phyloP scores from a whole-genome alignment of 2,797 vertebrate species.

The Chloroceryle amazona region DNA sequence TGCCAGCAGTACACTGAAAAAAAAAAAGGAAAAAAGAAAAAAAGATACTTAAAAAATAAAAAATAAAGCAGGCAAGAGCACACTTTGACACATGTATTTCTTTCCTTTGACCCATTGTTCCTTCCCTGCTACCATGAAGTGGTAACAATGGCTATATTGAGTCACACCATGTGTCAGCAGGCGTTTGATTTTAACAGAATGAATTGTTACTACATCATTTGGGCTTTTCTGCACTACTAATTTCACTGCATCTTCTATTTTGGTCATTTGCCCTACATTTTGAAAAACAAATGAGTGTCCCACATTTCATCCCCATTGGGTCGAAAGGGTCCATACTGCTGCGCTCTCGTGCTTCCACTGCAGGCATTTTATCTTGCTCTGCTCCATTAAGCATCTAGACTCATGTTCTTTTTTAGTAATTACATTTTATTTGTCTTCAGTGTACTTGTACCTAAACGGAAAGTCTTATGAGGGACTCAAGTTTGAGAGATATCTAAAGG shows the following conservation, averaged over 20 bases:
- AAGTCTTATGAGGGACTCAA: background rate
- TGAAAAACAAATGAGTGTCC: background rate
- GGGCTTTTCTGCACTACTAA: slow-evolving; percentile 71
- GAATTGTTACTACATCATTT: slow-evolving; percentile 33
- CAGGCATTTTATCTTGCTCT: background rate
- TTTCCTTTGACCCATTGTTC: background rate
- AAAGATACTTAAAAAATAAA: background rate
- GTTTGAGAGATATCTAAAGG: background rate
- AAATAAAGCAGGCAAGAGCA: background rate
- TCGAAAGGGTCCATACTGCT: background rate
- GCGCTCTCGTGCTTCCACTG: background rate
- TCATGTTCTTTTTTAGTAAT: background rate
- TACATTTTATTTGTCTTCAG: background rate
- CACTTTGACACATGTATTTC: background rate
- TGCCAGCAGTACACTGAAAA: background rate
- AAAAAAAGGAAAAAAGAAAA: no score
- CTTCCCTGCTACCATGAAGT: background rate
- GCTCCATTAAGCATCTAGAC: background rate
- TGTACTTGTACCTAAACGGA: background rate
- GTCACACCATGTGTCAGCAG: background rate
- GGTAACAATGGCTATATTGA: background rate
- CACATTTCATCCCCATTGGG: background rate
- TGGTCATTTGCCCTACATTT: slow-evolving; percentile 63
- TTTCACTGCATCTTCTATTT: slow-evolving; percentile 60
- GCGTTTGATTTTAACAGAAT: background rate